Base-by-base conservation (phyloP, 2,113 vertebrate species). In the Nothobranchius furzeri region DNA sequence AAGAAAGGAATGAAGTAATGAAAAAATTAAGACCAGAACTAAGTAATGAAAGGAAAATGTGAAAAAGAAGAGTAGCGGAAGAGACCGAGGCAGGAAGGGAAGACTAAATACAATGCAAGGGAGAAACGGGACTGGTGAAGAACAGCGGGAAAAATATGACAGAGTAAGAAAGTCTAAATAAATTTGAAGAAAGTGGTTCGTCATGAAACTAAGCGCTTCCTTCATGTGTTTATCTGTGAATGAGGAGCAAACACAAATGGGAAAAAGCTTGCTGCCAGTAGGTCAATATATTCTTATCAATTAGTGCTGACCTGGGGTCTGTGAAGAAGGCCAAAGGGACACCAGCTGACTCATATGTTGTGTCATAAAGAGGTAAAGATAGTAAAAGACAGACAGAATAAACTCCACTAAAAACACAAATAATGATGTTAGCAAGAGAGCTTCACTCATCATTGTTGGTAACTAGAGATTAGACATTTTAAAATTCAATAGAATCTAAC, bases 1-100 rank as follows among this genome's bases (percentile, higher is more conserved):
- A 85, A 90, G 79, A 88, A 88, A 78, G 82, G 74, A 88, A 90
- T 88, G 77, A 79, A 82, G 74, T 57, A 73, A 73, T 78, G 70
- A 73, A 76, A 68, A 75, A 15, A 66, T 47, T n/a, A 43, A 61
- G 54, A 68, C 61, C 57, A 70, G 70, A 82, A 80, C n/a, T 36
- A 53, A 58, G 69, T 60, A 83, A 81, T 85, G 72, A 81, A 82
- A 58, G 61, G 66, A 66, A 60, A 78, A 60, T 20, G 46, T 25
- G 65, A 70, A 48, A 74, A 50, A 68, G 25, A 17, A n/a, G 24
- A 54, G 65, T 40, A 56, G 50, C 47, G 14, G 60, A 30, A 68
- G 47, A 40, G 50, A 62, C 8, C 64, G 51, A 25, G 47, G 42
- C 47, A 30, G 60, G 1, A 65, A 24, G 37, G 40, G 51, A 25